These are phyloP conservation scores for Drosophila melanosoma DNA, from an alignment of 2,888 invertebrate species.

Conservation along the genomic window DNA sequence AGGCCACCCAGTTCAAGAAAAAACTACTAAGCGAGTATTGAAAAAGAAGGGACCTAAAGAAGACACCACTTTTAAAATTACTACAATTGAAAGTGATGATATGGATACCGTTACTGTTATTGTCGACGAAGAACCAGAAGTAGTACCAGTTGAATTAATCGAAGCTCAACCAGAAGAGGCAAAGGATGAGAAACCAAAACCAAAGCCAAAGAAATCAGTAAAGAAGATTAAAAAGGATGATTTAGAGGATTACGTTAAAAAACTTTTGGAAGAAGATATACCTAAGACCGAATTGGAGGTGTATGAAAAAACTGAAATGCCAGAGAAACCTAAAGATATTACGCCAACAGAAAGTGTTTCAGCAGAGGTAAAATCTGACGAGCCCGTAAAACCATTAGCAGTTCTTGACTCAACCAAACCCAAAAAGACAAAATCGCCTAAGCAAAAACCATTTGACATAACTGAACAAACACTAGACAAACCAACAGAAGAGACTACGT, in stretches of 20 bases:
- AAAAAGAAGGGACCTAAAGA: constrained; percentile 79
- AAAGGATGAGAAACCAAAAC: constrained; percentile 75
- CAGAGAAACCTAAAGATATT: constrained; percentile 73
- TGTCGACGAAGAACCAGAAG: constrained; percentile 75
- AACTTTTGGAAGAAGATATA: constrained; percentile 80
- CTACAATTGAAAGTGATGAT: constrained; percentile 80
- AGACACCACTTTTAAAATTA: constrained; percentile 76
- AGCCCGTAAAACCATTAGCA: constrained; percentile 27
- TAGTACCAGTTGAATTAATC: constrained; percentile 28
- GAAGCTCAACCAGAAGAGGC: constrained; percentile 69
- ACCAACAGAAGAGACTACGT: constrained; percentile 67
- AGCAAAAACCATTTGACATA: constrained; percentile 69
- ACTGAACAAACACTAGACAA: constrained; percentile 59
- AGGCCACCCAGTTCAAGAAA: constrained; percentile 79
- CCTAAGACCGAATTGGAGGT: constrained; percentile 84
- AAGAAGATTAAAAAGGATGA: constrained; percentile 81
- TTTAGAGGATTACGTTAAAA: constrained; percentile 75
- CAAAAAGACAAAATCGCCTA: constrained; percentile 56
- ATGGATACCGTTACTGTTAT: constrained; percentile 77
- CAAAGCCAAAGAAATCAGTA: constrained; percentile 69
- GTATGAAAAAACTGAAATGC: constrained; percentile 83
- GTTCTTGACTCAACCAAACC: constrained; percentile 35
- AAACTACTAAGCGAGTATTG: constrained; percentile 78
- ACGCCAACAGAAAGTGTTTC: constrained; percentile 37
- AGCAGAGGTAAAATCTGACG: constrained; percentile 29